Percentiles rank a stretch among this genome's conserved stretches.
phyloP scores from a whole-genome alignment of 1,140 invertebrate genomes.

The Pseudomyrmex sp. region DNA sequence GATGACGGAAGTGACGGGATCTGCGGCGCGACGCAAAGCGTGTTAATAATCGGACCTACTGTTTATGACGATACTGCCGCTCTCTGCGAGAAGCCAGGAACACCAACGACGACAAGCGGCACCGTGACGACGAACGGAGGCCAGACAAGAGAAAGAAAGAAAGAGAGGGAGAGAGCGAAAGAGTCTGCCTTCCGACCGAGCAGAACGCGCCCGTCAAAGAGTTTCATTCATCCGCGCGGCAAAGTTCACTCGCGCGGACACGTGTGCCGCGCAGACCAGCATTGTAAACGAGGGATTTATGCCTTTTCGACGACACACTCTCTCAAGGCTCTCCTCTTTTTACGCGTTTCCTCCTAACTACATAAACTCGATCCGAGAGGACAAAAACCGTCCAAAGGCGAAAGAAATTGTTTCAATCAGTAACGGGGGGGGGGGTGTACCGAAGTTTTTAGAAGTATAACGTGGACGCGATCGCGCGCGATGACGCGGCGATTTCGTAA shows the following conservation, averaged over 20 bases:
- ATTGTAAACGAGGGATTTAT: conserved; percentile 82
- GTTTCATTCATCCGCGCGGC: conserved; percentile 83
- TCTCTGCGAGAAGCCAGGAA: conserved; percentile 60
- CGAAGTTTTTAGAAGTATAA: conserved; percentile 11
- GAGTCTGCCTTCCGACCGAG: conserved; percentile 74
- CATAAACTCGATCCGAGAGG: conserved; percentile 24
- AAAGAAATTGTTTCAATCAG: conserved; percentile 45
- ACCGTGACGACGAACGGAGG: conserved; percentile 72
- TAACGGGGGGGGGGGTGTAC: background rate
- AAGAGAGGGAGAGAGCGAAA: no score
- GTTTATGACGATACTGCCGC: conserved; percentile 23
- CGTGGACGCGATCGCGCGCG: no score
- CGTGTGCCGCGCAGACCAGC: conserved; percentile 76
- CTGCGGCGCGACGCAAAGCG: conserved; percentile 14
- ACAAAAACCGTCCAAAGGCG: conserved; percentile 22
- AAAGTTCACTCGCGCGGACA: conserved; percentile 81
- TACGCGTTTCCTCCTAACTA: conserved; percentile 36
- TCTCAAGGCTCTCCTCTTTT: conserved; percentile 59
- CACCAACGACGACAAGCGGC: conserved; percentile 75
- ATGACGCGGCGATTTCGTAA: conserved; percentile 7
- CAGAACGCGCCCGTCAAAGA: conserved; percentile 81
- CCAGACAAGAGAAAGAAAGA: conserved; percentile 37
- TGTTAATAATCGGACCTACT: conserved; percentile 58
- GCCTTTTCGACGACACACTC: conserved; percentile 75
- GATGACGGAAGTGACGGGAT: conserved; percentile 33